phyloP scores from a whole-genome alignment of 2,888 invertebrate genomes.

The Bombyx huttoni region DNA sequence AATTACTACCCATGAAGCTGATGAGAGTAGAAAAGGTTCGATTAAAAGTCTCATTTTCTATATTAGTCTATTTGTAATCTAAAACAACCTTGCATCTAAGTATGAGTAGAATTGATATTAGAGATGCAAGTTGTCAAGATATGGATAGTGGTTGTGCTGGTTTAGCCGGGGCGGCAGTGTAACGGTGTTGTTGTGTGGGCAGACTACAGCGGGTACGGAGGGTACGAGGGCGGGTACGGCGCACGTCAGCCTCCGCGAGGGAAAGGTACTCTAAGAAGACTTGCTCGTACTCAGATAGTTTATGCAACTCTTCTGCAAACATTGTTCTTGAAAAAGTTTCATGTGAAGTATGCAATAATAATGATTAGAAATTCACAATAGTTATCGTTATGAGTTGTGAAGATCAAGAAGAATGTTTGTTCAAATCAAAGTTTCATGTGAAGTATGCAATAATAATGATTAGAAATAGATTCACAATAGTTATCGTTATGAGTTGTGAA shows the following conservation, averaged over 20 bases:
- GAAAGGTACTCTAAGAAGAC: slow-evolving; percentile 79
- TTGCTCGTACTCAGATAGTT: slow-evolving; percentile 11
- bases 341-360: background rate
- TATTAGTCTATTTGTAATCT: background rate
- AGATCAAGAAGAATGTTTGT: background rate
- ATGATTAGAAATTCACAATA: background rate
- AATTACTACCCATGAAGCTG: too few species aligned
- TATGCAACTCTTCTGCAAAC: background rate
- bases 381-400: too few species aligned
- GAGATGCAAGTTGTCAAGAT: background rate
- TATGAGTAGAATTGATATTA: background rate
- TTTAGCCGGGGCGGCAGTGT: slow-evolving; percentile 21
- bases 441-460: background rate
- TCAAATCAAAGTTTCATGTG: background rate
- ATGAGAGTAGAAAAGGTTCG: too few species aligned
- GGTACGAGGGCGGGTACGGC: slow-evolving; percentile 91
- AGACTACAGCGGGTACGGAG: slow-evolving; percentile 91
- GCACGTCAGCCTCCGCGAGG: slow-evolving; percentile 89
- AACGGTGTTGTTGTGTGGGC: slow-evolving; percentile 60
- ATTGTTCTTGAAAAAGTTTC: background rate
- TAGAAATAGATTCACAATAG: background rate
- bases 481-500: too few species aligned
- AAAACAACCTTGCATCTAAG: background rate
- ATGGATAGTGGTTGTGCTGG: slow-evolving; percentile 3
- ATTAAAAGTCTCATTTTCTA: background rate